These are phyloP conservation scores for Melieria picta DNA, from an alignment of 2,888 invertebrate species.

Conservation along the genomic window DNA sequence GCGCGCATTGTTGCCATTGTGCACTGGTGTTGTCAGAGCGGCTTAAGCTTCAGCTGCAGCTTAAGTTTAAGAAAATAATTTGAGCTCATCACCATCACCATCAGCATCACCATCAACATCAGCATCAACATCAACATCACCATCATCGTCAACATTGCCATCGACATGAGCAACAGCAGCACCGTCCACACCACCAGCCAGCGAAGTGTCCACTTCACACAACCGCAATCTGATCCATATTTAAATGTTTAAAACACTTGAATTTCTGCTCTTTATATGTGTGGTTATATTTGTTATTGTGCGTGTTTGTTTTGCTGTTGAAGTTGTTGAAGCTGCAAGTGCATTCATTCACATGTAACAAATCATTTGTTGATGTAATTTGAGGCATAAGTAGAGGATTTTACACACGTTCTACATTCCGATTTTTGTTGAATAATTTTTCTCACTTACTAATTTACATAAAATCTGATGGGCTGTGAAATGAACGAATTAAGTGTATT, in stretches of 20 bases:
- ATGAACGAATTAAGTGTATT: too few species aligned
- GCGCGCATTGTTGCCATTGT: constrained; percentile 49
- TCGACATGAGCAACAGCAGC: not conserved
- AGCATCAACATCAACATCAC: constrained; percentile 50
- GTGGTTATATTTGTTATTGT: constrained; percentile 41
- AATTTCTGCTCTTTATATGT: constrained; percentile 14
- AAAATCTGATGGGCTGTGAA: not conserved
- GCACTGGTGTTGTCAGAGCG: constrained; percentile 15
- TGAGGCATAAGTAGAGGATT: constrained; percentile 24
- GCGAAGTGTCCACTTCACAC: constrained; percentile 2
- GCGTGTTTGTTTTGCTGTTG: constrained; percentile 24
- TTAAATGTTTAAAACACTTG: constrained; percentile 48
- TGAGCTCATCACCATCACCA: constrained; percentile 57
- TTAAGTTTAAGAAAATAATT: constrained; percentile 57
- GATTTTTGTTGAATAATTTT: constrained; percentile 29
- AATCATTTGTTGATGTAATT: constrained; percentile 5
- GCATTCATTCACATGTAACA: constrained; percentile 6
- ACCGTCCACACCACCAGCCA: constrained; percentile 39
- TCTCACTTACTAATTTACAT: constrained; percentile 37
- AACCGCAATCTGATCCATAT: constrained; percentile 55
- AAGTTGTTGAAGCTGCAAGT: constrained; percentile 26
- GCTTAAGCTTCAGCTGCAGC: constrained; percentile 40
- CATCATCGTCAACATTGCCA: not conserved
- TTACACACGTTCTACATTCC: not conserved
- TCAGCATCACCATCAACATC: constrained; percentile 47